Conservation (phyloP, 2,797 vertebrate species). For the Pteropus rufus region DNA sequence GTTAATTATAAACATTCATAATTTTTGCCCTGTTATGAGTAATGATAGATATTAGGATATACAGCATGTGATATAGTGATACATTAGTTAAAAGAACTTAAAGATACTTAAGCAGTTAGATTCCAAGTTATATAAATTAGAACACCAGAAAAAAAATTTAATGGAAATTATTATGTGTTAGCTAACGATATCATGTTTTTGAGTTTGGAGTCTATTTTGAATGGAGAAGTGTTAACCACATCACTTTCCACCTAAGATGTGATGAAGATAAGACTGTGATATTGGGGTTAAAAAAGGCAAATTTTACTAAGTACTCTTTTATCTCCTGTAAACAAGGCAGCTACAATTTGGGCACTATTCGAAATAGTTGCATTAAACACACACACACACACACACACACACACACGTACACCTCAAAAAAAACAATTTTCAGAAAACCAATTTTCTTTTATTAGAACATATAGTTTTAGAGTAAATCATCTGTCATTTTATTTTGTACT, state of each 20-base stretch:
- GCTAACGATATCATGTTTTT: background rate
- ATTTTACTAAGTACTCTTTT: constrained; percentile 1
- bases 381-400: background rate
- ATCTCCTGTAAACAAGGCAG: background rate
- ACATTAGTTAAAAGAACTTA: background rate
- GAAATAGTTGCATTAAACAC: background rate
- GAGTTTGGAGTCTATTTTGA: constrained; percentile 47
- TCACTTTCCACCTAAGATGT: constrained; percentile 55
- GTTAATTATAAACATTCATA: background rate
- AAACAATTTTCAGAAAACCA: background rate
- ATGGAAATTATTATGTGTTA: constrained; percentile 8
- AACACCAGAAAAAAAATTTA: background rate
- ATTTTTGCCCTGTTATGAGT: background rate
- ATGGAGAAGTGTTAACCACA: constrained; percentile 44
- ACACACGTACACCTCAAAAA: background rate
- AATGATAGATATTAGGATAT: background rate
- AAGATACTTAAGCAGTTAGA: background rate
- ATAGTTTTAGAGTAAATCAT: background rate
- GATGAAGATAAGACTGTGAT: constrained; percentile 29
- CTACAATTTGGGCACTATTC: background rate
- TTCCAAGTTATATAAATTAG: background rate
- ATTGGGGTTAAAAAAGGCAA: background rate
- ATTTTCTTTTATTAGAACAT: background rate
- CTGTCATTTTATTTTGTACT: background rate
- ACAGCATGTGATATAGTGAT: no score